Evolutionary conservation across 2,113 vertebrate species (phyloP).

Genomic region (Gymnorhina tibicen): DNA sequence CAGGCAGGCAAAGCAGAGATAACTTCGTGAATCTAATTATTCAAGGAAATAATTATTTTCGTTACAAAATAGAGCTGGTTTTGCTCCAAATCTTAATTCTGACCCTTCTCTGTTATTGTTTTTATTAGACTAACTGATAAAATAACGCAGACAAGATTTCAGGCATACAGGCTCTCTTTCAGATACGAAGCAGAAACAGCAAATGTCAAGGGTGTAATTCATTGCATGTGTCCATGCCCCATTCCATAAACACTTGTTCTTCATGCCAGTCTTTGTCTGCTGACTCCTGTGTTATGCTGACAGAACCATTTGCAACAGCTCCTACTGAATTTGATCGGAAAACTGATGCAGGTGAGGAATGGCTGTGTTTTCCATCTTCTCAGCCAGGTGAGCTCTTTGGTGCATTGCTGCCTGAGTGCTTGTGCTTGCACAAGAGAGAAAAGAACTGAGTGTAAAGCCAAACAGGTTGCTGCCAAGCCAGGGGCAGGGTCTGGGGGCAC

Average conservation of each 20-base stretch:
- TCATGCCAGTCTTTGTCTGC: neutral
- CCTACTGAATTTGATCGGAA: neutral
- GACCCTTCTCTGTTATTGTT: neutral
- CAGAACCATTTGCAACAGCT: neutral
- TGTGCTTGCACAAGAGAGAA: neutral
- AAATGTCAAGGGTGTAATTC: neutral
- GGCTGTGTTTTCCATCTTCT: neutral
- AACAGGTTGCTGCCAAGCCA: neutral
- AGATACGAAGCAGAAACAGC: neutral
- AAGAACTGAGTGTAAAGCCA: neutral
- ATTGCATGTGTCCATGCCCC: neutral
- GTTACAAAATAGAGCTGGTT: neutral
- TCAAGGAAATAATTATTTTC: slow-evolving; percentile 9
- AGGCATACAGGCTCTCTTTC: neutral
- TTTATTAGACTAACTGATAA: neutral
- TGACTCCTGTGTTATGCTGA: neutral
- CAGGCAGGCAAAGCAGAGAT: neutral
- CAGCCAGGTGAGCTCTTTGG: neutral
- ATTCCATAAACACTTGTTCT: neutral
- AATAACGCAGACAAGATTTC: neutral
- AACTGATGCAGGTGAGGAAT: neutral
- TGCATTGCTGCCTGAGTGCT: neutral
- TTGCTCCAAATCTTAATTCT: neutral
- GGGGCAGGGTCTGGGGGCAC: neutral
- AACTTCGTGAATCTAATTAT: neutral